phyloP scores from a whole-genome alignment of 2,113 vertebrate species.

The Smithornis capensis region DNA sequence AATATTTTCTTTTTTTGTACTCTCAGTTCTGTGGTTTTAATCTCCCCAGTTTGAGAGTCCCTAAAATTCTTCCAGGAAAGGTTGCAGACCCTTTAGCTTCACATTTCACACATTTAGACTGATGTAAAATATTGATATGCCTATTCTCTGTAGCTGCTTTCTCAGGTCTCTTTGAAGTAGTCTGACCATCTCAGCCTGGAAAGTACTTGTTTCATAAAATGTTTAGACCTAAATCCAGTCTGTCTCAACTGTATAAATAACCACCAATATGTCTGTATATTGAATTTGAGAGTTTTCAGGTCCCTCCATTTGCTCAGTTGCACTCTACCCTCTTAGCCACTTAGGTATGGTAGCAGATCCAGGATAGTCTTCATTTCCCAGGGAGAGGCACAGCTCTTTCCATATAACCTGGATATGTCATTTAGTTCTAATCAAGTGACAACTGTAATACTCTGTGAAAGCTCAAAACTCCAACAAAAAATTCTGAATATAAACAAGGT shows the following conservation, averaged over 20 bases:
- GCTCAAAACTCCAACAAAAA: not conserved
- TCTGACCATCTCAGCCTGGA: not conserved
- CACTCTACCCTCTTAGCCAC: not conserved
- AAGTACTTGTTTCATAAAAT: not conserved
- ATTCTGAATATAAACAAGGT: not conserved
- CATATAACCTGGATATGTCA: not conserved
- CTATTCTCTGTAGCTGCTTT: not conserved
- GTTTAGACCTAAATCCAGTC: not conserved
- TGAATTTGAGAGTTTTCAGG: conserved; percentile 20
- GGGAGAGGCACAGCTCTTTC: not conserved
- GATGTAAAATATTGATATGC: not conserved
- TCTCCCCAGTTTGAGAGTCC: not conserved
- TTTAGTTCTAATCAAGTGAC: conserved; percentile 20
- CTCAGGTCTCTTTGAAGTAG: not conserved
- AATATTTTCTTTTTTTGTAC: not conserved
- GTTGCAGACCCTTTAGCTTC: not conserved
- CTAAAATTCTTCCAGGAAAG: not conserved
- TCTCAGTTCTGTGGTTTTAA: not conserved
- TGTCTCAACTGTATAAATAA: not conserved
- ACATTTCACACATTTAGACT: fast-evolving
- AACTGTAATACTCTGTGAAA: not conserved
- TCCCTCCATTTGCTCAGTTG: not conserved
- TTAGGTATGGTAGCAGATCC: not conserved
- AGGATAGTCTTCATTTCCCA: not conserved
- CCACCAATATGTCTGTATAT: not conserved